A percentile compares a stretch with the other conserved stretches of the same genome.
These are phyloP conservation scores for Hemicrepidius hirtus DNA, from an alignment of 2,888 invertebrate genomes.

Conservation along the genomic window DNA sequence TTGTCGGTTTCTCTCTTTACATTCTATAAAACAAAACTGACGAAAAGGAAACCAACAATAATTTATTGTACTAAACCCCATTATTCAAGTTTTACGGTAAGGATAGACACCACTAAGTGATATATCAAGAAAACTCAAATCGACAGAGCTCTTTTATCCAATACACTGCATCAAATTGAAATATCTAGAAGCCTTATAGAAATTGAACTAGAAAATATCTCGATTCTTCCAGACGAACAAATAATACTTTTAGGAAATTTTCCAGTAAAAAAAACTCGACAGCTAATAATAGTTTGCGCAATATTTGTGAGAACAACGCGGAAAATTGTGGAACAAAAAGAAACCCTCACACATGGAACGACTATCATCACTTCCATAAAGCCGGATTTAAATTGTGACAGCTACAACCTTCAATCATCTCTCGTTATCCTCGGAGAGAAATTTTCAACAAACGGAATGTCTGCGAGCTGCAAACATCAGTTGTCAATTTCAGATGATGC, in stretches of 20 bases:
- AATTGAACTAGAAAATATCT: slow-evolving; percentile 17
- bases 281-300: neutral
- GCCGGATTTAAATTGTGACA: slow-evolving; percentile 23
- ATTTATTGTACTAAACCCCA: neutral
- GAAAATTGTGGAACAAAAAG: neutral
- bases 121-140: neutral
- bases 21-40: too few relatives aligned
- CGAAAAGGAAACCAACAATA: too few relatives aligned
- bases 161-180: slow-evolving; percentile 14
- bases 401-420: slow-evolving; percentile 20
- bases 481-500: slow-evolving; percentile 26
- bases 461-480: slow-evolving; percentile 26
- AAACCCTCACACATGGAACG: neutral
- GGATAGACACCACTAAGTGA: neutral
- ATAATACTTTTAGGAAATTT: neutral
- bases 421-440: slow-evolving; percentile 10
- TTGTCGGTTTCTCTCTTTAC: too few relatives aligned
- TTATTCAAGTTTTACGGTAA: neutral
- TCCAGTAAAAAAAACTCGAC: neutral
- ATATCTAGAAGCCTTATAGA: neutral
- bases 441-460: slow-evolving; percentile 10
- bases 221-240: slow-evolving; percentile 10
- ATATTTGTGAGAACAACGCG: neutral
- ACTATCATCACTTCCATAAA: slow-evolving; percentile 10
- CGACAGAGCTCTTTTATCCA: neutral